Conservation (phyloP, 2,113 vertebrate species). For the Piprites chloris region DNA sequence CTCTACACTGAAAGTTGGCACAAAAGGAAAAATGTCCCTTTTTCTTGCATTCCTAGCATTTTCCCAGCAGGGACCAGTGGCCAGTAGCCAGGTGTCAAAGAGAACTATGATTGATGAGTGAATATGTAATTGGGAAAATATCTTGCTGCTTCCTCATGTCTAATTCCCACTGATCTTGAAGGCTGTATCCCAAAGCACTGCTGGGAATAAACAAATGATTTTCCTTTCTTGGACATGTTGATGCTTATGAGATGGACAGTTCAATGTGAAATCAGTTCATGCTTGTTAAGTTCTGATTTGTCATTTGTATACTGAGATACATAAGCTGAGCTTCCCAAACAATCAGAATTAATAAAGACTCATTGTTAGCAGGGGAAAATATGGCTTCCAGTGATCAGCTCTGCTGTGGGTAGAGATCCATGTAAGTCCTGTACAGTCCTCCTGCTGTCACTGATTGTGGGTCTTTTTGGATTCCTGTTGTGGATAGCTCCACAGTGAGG, state of each 20-base stretch:
- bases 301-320: constrained; percentile 10
- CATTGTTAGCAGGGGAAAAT: neutral
- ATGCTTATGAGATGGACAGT: constrained; percentile 48
- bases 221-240: constrained; percentile 54
- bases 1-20: constrained; percentile 6
- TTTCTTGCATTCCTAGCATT: constrained; percentile 46
- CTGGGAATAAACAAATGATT: constrained; percentile 47
- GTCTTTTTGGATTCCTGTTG: neutral
- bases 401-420: neutral
- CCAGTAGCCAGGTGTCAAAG: constrained; percentile 42
- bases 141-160: constrained; percentile 57
- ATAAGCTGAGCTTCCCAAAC: neutral
- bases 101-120: constrained; percentile 62
- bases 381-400: neutral
- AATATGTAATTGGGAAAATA: constrained; percentile 47
- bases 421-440: neutral
- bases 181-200: constrained; percentile 50
- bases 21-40: constrained; percentile 20
- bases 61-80: constrained; percentile 56
- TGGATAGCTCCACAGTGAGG: neutral
- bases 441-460: neutral
- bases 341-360: neutral
- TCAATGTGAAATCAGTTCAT: constrained; percentile 40
- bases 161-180: constrained; percentile 61
- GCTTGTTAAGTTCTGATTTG: constrained; percentile 44